Percentiles rank a stretch among this genome's conserved stretches.
Conservation (phyloP, 2,113 vertebrate genomes). For the Myrmecophaga tridactyla region DNA sequence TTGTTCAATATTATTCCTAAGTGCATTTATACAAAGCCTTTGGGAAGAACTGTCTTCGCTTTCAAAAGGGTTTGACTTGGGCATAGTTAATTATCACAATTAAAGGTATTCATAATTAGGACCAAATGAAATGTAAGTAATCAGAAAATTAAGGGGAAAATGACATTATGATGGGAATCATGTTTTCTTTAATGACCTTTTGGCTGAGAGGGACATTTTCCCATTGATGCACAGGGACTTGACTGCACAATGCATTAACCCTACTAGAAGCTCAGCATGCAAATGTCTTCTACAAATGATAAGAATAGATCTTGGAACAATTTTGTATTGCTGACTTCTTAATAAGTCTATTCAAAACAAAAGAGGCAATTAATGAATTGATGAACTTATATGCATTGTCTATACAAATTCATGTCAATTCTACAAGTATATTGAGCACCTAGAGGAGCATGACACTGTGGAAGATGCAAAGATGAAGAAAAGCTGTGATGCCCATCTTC, state of each 20-base stretch:
- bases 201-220: constrained; percentile 56
- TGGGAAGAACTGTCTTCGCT: constrained; percentile 38
- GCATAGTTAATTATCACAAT: constrained; percentile 74
- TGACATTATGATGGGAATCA: constrained; percentile 64
- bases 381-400: not conserved
- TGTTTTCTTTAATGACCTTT: constrained; percentile 59
- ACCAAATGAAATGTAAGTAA: constrained; percentile 73
- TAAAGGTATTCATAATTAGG: constrained; percentile 75
- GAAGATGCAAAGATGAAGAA: not conserved
- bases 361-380: not conserved
- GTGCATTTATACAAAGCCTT: constrained; percentile 9
- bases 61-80: constrained; percentile 65
- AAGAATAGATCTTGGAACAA: constrained; percentile 26
- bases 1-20: constrained; percentile 26
- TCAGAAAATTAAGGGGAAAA: constrained; percentile 75
- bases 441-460: not conserved
- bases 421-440: not conserved
- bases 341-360: not conserved
- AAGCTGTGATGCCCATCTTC: not conserved
- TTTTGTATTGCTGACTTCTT: constrained; percentile 18
- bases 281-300: constrained; percentile 32
- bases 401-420: not conserved
- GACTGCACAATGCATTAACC: constrained; percentile 40
- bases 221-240: not conserved
- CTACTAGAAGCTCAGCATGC: not conserved